A percentile compares a stretch with the other conserved stretches of the same genome.
Evolutionary conservation across 2,113 vertebrate genomes (phyloP).

Genomic region (Bubalus kerabau): DNA sequence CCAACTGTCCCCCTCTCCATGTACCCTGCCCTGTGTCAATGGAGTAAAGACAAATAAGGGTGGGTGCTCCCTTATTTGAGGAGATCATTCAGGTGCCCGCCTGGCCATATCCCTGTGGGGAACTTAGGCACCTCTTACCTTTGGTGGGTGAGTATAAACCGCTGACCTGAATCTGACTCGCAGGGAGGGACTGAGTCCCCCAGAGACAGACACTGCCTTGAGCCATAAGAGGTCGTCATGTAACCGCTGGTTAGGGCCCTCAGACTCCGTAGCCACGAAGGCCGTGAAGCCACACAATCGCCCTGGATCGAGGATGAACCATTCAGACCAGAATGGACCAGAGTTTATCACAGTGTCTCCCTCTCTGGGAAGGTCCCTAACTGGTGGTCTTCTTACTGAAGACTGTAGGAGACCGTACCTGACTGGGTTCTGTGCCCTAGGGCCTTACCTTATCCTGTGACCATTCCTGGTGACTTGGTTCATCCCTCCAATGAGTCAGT

Average conservation of each 20-base stretch:
- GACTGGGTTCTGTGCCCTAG: background rate
- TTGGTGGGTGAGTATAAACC: background rate
- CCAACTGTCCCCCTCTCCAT: background rate
- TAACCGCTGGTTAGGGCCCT: background rate
- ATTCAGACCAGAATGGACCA: background rate
- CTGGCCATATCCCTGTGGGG: background rate
- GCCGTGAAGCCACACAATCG: background rate
- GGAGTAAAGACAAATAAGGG: background rate
- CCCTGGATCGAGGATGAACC: background rate
- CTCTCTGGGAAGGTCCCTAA: background rate
- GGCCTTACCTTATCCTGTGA: background rate
- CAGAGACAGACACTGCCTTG: background rate
- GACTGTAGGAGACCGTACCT: rapidly evolving
- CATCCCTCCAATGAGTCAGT: background rate
- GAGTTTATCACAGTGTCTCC: background rate
- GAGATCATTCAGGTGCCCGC: rapidly evolving
- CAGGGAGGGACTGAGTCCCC: background rate
- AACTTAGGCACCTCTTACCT: background rate
- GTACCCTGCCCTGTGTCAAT: rapidly evolving
- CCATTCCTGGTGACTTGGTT: background rate
- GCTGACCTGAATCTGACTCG: rapidly evolving
- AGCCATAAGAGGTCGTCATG: background rate
- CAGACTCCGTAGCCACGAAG: rapidly evolving
- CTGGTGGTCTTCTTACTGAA: background rate
- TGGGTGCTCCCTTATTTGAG: background rate